Percentiles rank a stretch among this genome's conserved stretches.
phyloP scores from a whole-genome alignment of 2,888 invertebrate genomes.

The Platerodrilus igneus region DNA sequence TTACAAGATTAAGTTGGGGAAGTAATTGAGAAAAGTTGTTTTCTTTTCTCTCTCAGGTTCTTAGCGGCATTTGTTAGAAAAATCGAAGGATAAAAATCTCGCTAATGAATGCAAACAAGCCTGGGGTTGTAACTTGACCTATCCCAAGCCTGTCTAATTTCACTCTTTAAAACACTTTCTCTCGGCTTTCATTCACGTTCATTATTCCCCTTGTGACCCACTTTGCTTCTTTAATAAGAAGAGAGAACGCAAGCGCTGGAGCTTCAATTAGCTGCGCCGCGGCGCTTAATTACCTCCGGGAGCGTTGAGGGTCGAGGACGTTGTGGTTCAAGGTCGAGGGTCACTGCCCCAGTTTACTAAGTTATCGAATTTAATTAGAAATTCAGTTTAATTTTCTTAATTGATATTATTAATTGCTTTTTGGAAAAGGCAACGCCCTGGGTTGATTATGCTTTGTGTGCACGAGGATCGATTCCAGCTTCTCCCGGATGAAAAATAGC shows the following conservation, averaged over 20 bases:
- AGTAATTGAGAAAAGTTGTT: too few relatives aligned
- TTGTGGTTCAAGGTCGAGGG: constrained; percentile 45
- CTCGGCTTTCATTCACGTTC: constrained; percentile 45
- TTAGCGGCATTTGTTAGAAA: constrained; percentile 17
- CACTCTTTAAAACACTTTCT: constrained; percentile 49
- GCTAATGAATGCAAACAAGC: constrained; percentile 31
- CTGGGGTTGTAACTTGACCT: constrained; percentile 41
- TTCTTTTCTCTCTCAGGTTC: constrained; percentile 9
- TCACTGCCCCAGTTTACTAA: constrained; percentile 43
- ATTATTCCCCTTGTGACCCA: constrained; percentile 48
- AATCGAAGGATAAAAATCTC: constrained; percentile 25
- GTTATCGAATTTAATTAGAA: constrained; percentile 33
- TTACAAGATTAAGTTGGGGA: too few relatives aligned
- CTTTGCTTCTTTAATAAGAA: constrained; percentile 47
- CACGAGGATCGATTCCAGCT: constrained; percentile 44
- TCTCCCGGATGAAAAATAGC: constrained; percentile 48
- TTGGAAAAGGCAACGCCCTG: too few relatives aligned
- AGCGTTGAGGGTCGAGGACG: constrained; percentile 39
- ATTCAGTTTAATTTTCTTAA: too few relatives aligned
- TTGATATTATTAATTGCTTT: too few relatives aligned
- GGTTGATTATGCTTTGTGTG: constrained; percentile 44
- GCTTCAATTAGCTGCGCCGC: constrained; percentile 46
- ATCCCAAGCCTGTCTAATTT: constrained; percentile 47
- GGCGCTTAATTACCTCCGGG: constrained; percentile 47
- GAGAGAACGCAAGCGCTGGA: constrained; percentile 42